Evolutionary conservation across 2,797 vertebrate genomes (phyloP).

Genomic region (Thripadectes ignobilis): DNA sequence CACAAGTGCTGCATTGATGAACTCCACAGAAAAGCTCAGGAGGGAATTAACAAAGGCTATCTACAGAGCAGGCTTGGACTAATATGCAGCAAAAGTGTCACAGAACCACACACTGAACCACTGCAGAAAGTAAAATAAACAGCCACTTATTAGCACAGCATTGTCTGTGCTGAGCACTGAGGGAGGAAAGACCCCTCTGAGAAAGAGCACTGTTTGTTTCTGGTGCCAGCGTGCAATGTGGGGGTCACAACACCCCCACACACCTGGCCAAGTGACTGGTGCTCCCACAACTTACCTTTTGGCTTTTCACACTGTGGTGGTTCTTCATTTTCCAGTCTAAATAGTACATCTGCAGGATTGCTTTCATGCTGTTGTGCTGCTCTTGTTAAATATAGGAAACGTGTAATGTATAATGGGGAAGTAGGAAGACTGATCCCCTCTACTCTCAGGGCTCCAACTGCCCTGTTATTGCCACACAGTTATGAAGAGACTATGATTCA

Average conservation of each 20-base stretch:
- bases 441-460: neutral
- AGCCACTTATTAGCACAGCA: neutral
- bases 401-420: neutral
- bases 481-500: neutral
- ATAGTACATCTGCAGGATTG: neutral
- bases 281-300: neutral
- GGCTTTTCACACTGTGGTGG: fast-evolving
- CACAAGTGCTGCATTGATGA: neutral
- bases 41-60: neutral
- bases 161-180: neutral
- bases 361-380: neutral
- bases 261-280: neutral
- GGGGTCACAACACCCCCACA: neutral
- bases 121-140: neutral
- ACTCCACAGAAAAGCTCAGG: neutral
- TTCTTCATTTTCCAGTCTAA: neutral
- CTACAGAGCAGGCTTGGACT: neutral
- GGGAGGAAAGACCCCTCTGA: neutral
- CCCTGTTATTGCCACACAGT: neutral
- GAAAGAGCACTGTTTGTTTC: neutral
- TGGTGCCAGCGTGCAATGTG: fast-evolving
- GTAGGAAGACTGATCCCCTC: neutral
- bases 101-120: fast-evolving
- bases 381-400: neutral
- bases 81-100: neutral